Conservation (phyloP, 2,113 vertebrate genomes). For the Poeciliopsis turrubarensis region DNA sequence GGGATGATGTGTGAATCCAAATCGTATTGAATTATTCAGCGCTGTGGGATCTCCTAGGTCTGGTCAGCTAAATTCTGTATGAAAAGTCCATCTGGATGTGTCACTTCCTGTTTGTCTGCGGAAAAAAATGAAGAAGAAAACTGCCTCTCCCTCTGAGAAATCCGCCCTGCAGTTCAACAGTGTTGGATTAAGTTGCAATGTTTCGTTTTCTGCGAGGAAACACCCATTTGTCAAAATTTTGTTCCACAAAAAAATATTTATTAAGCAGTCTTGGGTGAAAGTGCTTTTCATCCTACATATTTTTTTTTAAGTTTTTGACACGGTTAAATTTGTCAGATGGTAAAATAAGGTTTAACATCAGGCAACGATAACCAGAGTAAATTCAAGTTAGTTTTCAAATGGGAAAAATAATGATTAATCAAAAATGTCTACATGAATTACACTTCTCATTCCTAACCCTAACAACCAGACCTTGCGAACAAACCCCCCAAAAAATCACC, state of each 20-base stretch:
- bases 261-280: no score
- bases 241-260: no score
- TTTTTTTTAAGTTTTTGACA: no score
- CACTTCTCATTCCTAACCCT: background rate
- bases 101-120: constrained; percentile 30
- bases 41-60: constrained; percentile 21
- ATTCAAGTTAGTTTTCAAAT: background rate
- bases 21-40: constrained; percentile 35
- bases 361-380: background rate
- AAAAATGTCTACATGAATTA: background rate
- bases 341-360: background rate
- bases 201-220: constrained; percentile 6
- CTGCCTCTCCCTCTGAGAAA: background rate
- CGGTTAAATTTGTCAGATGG: background rate
- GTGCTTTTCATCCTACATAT: no score
- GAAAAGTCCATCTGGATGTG: constrained; percentile 19
- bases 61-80: constrained; percentile 24
- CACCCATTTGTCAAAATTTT: no score
- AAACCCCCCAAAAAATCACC: background rate
- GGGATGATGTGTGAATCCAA: background rate
- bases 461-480: background rate
- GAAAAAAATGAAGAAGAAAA: constrained; percentile 10
- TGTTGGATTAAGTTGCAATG: no score
- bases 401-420: background rate
- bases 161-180: constrained; percentile 1